Evolutionary conservation across 2,797 vertebrate species (phyloP), one percentile per base, ranked within the genome.

Genomic region (Chromobotia macracanthus): DNA sequence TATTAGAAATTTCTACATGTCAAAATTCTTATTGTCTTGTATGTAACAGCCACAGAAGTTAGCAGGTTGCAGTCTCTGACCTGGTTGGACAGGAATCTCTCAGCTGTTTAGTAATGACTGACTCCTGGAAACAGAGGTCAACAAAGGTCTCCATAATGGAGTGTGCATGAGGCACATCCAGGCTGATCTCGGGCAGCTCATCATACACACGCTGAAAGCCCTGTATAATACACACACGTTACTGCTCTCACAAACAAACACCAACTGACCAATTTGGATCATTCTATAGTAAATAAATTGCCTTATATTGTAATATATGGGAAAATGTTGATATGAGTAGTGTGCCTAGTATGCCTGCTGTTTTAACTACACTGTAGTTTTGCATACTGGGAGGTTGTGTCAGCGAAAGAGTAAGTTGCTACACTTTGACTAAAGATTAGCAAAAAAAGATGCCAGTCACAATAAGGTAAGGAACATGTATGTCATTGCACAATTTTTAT

Each of bases 181-280:
- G 89, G 85, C 85, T 94, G 81, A 96, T 94, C 84, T 96, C 95
- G 2, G 93, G 92, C 16, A 96, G 92, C 81, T 95, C 95, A 0
- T 90, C 86, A 7, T 94, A 96, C 38, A 96, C 95, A 0, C 95
- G 93, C 82, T 94, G 91, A 88, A 96, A 96, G 51, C 95, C 95
- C 95, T 96, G 84, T 16, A 65, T 71, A 21, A 21, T 50, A 73
- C 8, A 13, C 15, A 8, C 10, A 28, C 9, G 21, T 23, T 55
- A 50, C 28, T 16, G 8, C 18, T 19, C 44, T 51, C 25, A 75
- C 13, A 25, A 67, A 75, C 64, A 66, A 41, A 21, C 18, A 21
- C 13, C 13, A 61, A 15, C 18, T 2, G 0, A 41, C 35, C 35
- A 38, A 38, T 38, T 38, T 38, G 35, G 35, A 38, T 38, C 4